Base-by-base conservation (phyloP, 2,113 vertebrate species). In the Gnathonemus longibarbis region DNA sequence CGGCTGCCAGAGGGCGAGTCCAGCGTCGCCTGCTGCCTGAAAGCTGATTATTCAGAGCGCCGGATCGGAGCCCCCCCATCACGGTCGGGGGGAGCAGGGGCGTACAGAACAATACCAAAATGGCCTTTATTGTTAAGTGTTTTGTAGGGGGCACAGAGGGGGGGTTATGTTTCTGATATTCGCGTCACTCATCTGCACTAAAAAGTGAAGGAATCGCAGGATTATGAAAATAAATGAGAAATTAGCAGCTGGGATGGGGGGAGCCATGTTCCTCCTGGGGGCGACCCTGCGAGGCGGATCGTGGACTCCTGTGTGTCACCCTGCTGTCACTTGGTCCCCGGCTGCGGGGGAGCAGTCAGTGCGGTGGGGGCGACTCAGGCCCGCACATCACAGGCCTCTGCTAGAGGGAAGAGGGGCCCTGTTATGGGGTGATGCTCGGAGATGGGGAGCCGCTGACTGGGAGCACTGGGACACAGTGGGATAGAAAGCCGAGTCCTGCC, bases 1-100 rank as follows among this genome's bases (percentile, higher is more conserved):
- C 94, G 92, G 92, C 93, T 91, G 39, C 92, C 74, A 92, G 93
- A 94, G 93, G 94, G 94, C 91, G 9, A 93, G 95, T 93, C 91
- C 92, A 92, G 94, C 95, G 93, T 92, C 95, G 94, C 95, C 94
- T 93, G 93, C 94, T 95, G 95, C 94, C 94, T 93, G 91, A 93
- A 95, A 93, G 92, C 93, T 94, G 94, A 95, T 95, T 95, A 95
- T 95, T 95, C 93, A 94, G 94, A 95, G 94, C 94, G 94, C 93
- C 91, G 94, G 94, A 95, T 62, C 56, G 24, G 21, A 62, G 56
- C 56, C 19, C 48, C 42, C 62, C 1, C 24, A 74, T 17, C 66
- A 3, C 5, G 70, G 31, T 39, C 11, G 70, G 35, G 15, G 70
- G 70, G 10, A 35, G n/a, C 17, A 10, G 83, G 84, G 2, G 83